Conservation (phyloP, 2,888 invertebrate species). For the Drosophila suboccidentalis region DNA sequence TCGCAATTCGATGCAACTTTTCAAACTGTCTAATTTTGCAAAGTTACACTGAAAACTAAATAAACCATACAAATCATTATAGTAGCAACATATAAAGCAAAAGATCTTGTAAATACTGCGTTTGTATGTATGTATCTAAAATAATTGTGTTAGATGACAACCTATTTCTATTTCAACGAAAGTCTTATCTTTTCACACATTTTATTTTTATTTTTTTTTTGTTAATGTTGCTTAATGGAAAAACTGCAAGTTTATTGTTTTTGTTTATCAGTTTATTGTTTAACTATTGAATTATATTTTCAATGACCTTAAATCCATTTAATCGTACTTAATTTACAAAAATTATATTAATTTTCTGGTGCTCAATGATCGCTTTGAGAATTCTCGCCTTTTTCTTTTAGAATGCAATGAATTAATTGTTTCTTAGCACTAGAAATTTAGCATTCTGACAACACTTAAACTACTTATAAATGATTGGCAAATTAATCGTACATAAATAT, state of each 20-base stretch:
- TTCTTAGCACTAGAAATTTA: conserved; percentile 10
- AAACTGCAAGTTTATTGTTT: conserved; percentile 42
- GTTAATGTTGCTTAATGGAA: conserved; percentile 46
- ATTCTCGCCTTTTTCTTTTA: conserved; percentile 10
- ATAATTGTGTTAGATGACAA: conserved; percentile 41
- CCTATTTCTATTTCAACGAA: conserved; percentile 21
- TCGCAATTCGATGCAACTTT: conserved; percentile 52
- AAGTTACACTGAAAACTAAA: conserved; percentile 16
- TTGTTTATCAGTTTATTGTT: conserved; percentile 62
- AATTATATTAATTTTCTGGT: conserved; percentile 24
- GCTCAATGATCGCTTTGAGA: conserved; percentile 35
- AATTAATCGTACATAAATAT: conserved; percentile 39
- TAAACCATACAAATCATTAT: conserved; percentile 22
- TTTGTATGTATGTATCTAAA: conserved; percentile 42
- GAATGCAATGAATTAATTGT: conserved; percentile 22
- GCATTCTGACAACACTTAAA: conserved; percentile 10
- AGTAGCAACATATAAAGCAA: conserved; percentile 29
- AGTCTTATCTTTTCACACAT: conserved; percentile 5
- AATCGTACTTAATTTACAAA: conserved; percentile 61
- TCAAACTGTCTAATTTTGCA: conserved; percentile 40
- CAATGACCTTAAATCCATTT: conserved; percentile 19
- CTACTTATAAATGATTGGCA: conserved; percentile 30
- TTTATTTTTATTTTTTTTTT: conserved; percentile 25
- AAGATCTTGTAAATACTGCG: conserved; percentile 63
- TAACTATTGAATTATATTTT: conserved; percentile 24